phyloP scores from a whole-genome alignment of 1,140 invertebrate species.

The Anagrus nilaparvatae region DNA sequence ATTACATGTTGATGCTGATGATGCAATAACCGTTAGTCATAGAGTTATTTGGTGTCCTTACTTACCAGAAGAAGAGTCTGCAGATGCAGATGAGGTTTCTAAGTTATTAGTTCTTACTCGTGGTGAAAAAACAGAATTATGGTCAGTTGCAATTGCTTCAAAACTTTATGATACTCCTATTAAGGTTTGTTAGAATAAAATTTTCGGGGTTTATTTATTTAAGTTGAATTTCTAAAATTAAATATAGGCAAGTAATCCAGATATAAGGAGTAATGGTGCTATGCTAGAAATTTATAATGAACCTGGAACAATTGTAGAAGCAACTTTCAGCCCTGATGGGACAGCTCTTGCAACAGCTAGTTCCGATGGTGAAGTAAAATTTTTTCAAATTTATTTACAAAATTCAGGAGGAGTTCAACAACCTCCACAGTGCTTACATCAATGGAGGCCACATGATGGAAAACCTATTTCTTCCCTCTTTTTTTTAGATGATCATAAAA shows the following conservation, averaged over 20 bases:
- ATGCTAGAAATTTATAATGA: conserved; percentile 58
- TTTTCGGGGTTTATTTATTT: background rate
- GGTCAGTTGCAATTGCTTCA: conserved; percentile 32
- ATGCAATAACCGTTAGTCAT: conserved; percentile 34
- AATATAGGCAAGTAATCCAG: conserved; percentile 28
- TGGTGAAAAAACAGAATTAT: conserved; percentile 55
- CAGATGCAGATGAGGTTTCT: conserved; percentile 57
- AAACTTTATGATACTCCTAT: conserved; percentile 25
- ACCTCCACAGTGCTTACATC: conserved; percentile 68
- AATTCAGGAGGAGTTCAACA: conserved; percentile 18
- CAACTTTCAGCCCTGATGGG: conserved; percentile 86
- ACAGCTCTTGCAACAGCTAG: conserved; percentile 83
- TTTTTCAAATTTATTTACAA: conserved; percentile 64
- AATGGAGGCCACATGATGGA: conserved; percentile 84
- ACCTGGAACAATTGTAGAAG: conserved; percentile 65
- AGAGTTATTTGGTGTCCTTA: conserved; percentile 87
- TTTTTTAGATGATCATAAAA: conserved; percentile 86
- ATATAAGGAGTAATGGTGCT: conserved; percentile 27
- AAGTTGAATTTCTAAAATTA: too few species aligned
- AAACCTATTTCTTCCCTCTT: conserved; percentile 75
- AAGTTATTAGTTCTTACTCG: conserved; percentile 73
- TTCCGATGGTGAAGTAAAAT: conserved; percentile 79
- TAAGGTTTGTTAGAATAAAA: conserved; percentile 23
- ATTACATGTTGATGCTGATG: conserved; percentile 40
- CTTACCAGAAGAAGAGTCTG: conserved; percentile 58